Percentiles rank a stretch among this genome's conserved stretches.
These are phyloP conservation scores for Alaudala cheleensis DNA, from an alignment of 2,113 vertebrate genomes.

Conservation along the genomic window DNA sequence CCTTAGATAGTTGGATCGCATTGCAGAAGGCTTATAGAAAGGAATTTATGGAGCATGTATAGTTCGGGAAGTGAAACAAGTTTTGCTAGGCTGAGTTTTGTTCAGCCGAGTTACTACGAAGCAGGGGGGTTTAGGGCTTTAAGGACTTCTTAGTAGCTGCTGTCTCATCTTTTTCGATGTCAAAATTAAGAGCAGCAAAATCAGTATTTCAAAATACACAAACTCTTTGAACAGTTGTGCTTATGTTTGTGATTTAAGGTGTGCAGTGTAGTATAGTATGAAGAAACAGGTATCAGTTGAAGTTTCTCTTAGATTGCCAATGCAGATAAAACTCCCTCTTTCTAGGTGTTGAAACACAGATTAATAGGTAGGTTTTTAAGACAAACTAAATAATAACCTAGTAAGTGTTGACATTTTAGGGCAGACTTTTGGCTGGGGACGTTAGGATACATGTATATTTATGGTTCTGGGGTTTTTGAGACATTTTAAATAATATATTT, in stretches of 20 bases:
- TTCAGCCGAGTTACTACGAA: background rate
- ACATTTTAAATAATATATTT: background rate
- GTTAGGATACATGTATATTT: background rate
- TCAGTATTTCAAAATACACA: background rate
- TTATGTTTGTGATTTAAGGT: background rate
- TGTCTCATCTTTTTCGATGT: background rate
- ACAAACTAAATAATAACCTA: background rate
- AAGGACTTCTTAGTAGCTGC: background rate
- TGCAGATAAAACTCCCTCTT: conserved; percentile 26
- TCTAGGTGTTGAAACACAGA: background rate
- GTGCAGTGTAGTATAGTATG: background rate
- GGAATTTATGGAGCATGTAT: background rate
- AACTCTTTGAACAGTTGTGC: background rate
- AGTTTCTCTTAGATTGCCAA: conserved; percentile 10
- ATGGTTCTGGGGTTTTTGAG: background rate
- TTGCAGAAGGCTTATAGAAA: background rate
- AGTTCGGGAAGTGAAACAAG: background rate
- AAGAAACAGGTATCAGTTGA: background rate
- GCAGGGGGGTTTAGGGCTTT: background rate
- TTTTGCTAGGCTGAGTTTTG: background rate
- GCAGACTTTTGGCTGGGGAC: background rate
- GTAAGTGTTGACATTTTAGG: background rate
- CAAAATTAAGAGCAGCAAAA: background rate
- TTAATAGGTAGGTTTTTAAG: background rate
- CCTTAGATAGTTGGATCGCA: background rate